Conservation (phyloP, 92 coral and sea anemone species). For the Zoanthus sansibaricus region DNA sequence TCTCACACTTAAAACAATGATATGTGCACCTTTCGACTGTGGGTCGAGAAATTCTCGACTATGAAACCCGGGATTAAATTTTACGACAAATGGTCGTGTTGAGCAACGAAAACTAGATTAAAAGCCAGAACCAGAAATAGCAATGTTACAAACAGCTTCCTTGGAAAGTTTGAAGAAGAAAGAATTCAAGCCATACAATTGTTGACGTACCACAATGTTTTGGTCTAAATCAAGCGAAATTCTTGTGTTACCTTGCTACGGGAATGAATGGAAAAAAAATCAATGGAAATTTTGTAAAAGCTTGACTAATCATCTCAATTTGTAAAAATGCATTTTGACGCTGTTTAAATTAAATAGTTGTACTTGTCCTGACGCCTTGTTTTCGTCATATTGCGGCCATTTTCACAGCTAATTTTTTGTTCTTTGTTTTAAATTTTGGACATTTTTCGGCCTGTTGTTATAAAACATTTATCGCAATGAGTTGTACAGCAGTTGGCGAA, state of each 20-base stretch:
- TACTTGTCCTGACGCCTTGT: too few species aligned
- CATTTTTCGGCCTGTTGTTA: too few species aligned
- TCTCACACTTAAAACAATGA: constrained; percentile 14
- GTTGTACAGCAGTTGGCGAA: too few species aligned
- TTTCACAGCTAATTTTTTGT: too few species aligned
- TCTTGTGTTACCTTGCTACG: neutral
- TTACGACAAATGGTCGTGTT: neutral
- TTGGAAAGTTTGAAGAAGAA: neutral
- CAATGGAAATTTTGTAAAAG: neutral
- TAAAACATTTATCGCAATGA: too few species aligned
- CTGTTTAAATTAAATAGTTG: too few species aligned
- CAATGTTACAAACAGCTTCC: neutral
- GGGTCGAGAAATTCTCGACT: neutral
- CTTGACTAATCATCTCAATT: neutral
- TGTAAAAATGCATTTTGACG: neutral
- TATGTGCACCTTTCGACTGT: neutral
- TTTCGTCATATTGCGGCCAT: too few species aligned
- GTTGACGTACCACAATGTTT: neutral
- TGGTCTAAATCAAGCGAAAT: neutral
- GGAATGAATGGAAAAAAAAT: neutral
- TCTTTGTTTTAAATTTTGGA: too few species aligned
- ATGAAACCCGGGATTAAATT: neutral
- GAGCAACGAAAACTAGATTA: neutral
- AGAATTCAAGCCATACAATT: neutral
- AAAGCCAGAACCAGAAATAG: neutral